These are phyloP conservation scores for Lophura nycthemera DNA, from an alignment of 2,113 vertebrate species.

Conservation along the genomic window DNA sequence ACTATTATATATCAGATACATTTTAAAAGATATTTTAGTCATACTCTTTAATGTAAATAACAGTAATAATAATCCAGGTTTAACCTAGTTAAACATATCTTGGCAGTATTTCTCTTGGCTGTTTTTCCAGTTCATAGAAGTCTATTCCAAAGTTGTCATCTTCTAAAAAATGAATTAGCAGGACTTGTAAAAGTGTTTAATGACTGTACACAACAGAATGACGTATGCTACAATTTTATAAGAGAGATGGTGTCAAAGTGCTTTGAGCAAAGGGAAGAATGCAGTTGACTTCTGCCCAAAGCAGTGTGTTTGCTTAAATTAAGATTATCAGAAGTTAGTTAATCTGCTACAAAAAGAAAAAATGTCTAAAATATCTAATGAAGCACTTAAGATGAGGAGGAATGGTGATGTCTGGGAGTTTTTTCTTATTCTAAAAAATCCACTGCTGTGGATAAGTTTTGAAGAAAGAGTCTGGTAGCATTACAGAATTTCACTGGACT, in stretches of 20 bases:
- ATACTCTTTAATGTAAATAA: slow-evolving; percentile 44
- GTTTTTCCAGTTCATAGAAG: slow-evolving; percentile 31
- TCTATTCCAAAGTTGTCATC: slow-evolving; percentile 45
- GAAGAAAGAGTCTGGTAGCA: background rate
- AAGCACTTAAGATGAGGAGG: background rate
- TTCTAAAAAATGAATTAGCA: slow-evolving; percentile 64
- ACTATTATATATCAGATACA: background rate
- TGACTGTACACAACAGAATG: slow-evolving; percentile 45
- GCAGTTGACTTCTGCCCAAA: background rate
- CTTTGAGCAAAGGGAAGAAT: slow-evolving; percentile 42
- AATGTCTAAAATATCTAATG: background rate
- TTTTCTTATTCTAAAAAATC: background rate
- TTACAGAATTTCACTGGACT: background rate
- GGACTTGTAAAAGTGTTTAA: slow-evolving; percentile 53
- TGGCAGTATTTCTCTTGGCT: slow-evolving; percentile 52
- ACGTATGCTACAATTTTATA: background rate
- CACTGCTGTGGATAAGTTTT: background rate
- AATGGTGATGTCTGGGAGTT: background rate
- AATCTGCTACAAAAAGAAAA: background rate
- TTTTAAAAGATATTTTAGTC: background rate
- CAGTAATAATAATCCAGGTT: slow-evolving; percentile 56
- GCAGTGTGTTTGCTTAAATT: background rate
- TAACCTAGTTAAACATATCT: slow-evolving; percentile 60
- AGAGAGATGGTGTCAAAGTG: slow-evolving; percentile 33
- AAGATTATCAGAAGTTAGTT: slow-evolving; percentile 2